A percentile compares a stretch with the other conserved stretches of the same genome.
Evolutionary conservation across 2,113 vertebrate genomes (phyloP).

Genomic region (Cnemophilus loriae): DNA sequence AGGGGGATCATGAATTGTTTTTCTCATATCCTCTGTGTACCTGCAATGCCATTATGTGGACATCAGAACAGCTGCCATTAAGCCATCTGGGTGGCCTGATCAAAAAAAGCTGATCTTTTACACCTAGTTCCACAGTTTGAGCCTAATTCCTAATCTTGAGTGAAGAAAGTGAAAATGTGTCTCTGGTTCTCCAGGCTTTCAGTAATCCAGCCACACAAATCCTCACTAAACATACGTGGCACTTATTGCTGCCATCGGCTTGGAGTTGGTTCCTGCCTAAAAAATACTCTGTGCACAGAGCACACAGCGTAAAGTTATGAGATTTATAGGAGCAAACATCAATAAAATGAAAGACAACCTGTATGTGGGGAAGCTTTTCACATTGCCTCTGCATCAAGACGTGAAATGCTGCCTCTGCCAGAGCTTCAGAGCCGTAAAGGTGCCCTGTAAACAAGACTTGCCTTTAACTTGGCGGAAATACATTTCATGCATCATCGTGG

Average conservation of each 20-base stretch:
- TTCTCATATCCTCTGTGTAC: background rate
- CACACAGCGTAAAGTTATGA: rapidly evolving
- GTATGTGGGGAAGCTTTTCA: background rate
- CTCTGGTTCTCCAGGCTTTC: background rate
- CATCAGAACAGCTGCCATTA: background rate
- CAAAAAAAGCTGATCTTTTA: background rate
- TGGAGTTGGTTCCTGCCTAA: background rate
- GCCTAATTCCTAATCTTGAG: background rate
- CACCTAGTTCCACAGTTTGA: background rate
- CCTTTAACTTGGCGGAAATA: background rate
- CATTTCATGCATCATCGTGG: background rate
- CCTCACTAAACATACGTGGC: background rate
- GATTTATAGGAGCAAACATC: background rate
- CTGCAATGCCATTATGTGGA: background rate
- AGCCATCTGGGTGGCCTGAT: background rate
- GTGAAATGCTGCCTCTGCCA: background rate
- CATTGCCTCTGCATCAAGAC: background rate
- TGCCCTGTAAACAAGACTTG: background rate
- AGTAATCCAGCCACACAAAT: background rate
- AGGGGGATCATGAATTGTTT: background rate
- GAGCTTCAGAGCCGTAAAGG: background rate
- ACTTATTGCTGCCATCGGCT: background rate
- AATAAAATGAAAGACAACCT: background rate
- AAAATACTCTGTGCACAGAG: background rate
- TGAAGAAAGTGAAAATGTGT: background rate